Conservation (phyloP, 2,113 vertebrate species). For the Corythaeola cristata region DNA sequence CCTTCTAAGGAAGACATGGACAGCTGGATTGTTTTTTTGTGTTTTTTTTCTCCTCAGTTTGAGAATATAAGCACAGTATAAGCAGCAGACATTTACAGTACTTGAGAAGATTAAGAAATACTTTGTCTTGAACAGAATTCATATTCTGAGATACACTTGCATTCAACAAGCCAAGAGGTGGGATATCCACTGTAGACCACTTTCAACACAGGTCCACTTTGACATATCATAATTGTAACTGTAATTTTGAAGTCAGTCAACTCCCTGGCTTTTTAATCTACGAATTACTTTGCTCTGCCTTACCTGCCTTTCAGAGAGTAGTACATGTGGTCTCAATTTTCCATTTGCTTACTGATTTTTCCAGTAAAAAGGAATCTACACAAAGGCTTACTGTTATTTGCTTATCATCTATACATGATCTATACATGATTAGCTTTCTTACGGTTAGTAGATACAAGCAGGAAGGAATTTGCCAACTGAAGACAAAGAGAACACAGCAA, state of each 20-base stretch:
- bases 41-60: not conserved
- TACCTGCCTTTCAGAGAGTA: not conserved
- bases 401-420: not conserved
- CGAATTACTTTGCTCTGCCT: not conserved
- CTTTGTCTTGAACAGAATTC: not conserved
- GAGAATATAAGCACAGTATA: not conserved
- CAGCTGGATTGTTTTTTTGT: not conserved
- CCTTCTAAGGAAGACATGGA: not conserved
- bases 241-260: constrained; percentile 34
- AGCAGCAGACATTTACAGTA: not conserved
- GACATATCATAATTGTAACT: not conserved
- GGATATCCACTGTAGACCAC: not conserved
- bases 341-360: not conserved
- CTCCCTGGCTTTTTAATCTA: not conserved
- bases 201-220: not conserved
- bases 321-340: not conserved
- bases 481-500: not conserved
- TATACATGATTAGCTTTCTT: not conserved
- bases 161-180: not conserved
- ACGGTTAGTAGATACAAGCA: not conserved
- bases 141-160: not conserved
- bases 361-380: not conserved
- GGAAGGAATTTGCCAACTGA: constrained; percentile 15
- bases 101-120: not conserved
- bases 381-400: not conserved